These are phyloP conservation scores for Sinocyclocheilus anophthalmus DNA, from an alignment of 2,113 vertebrate genomes.

Conservation along the genomic window DNA sequence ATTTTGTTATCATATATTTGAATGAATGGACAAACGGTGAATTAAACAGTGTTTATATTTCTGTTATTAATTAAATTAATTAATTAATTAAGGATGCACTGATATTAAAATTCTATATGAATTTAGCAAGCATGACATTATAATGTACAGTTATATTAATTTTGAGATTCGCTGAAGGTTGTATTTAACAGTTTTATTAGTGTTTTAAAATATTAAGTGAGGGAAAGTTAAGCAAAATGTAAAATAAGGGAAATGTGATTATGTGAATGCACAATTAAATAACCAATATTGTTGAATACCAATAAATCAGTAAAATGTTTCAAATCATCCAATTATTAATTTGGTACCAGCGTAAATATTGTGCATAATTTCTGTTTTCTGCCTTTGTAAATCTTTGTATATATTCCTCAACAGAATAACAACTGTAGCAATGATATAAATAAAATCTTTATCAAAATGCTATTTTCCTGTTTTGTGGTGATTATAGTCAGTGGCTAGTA, in stretches of 20 bases:
- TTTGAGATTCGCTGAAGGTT: neutral
- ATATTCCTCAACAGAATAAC: neutral
- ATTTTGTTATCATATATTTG: no score
- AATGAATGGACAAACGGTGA: no score
- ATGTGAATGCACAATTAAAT: neutral
- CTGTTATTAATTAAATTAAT: no score
- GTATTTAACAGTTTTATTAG: neutral
- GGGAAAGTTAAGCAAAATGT: neutral
- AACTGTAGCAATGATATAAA: neutral
- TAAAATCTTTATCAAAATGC: neutral
- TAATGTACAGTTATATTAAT: neutral
- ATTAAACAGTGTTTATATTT: no score
- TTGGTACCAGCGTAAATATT: no score
- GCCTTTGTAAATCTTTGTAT: no score
- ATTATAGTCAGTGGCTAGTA: neutral
- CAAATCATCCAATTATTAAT: no score
- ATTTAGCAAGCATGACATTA: neutral
- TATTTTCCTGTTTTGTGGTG: neutral
- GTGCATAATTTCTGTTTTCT: no score
- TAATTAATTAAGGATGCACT: neutral
- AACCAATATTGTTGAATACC: neutral
- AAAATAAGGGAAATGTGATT: neutral
- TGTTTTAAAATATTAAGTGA: no score
- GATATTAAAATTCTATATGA: neutral
- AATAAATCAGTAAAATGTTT: neutral